These are phyloP conservation scores for Pterois miles DNA, from an alignment of 2,797 vertebrate genomes.

Conservation along the genomic window DNA sequence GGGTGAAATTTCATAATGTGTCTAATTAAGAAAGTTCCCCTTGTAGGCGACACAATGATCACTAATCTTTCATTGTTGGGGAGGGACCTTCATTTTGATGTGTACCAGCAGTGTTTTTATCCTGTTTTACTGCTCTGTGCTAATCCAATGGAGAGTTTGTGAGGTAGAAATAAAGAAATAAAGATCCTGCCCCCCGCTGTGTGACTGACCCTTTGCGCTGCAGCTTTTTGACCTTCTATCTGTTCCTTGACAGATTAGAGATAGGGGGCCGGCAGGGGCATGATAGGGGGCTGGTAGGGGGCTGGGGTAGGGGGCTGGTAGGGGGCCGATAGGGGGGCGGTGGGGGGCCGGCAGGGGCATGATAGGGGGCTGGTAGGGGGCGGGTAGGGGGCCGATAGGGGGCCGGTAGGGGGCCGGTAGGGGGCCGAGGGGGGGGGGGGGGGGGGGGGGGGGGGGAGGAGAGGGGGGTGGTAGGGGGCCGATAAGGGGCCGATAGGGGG, in stretches of 20 bases:
- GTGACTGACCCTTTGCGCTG: background rate
- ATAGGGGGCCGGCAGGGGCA: background rate
- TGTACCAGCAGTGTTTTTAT: background rate
- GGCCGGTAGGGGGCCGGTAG: too few relatives aligned
- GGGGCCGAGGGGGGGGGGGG: too few relatives aligned
- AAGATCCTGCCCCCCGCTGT: background rate
- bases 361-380: too few relatives aligned
- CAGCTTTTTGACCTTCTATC: background rate
- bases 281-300: too few relatives aligned
- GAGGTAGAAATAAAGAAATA: background rate
- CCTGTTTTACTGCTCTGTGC: background rate
- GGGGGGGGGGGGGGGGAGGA: too few relatives aligned
- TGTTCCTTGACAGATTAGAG: background rate
- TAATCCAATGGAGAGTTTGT: background rate
- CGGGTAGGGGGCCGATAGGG: background rate
- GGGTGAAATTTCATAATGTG: constrained; percentile 16
- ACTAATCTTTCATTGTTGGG: background rate
- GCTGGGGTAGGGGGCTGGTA: background rate
- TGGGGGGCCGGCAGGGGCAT: too few relatives aligned
- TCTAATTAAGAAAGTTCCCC: constrained; percentile 33
- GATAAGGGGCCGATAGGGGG: too few relatives aligned
- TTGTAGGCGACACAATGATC: background rate
- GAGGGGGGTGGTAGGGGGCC: too few relatives aligned
- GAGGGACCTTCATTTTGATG: constrained; percentile 10
- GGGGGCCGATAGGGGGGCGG: too few relatives aligned